Conservation (phyloP, 2,888 invertebrate genomes). For the Parnassius glacialis region DNA sequence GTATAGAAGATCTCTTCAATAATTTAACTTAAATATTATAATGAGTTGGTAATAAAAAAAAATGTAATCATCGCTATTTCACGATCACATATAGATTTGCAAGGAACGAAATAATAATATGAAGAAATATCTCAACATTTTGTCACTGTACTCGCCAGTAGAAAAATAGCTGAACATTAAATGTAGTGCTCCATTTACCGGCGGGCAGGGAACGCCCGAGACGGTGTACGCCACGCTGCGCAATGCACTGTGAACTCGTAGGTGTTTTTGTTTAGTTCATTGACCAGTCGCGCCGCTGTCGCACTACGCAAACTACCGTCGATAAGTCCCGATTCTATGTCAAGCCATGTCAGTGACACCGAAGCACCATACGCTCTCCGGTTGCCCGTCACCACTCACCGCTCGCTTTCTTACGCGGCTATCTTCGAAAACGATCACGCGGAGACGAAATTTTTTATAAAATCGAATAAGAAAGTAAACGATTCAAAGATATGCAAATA, state of each 20-base stretch:
- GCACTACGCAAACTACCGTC: conserved; percentile 74
- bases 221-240: conserved; percentile 32
- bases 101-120: too few relatives aligned
- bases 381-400: conserved; percentile 12
- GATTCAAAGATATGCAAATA: too few relatives aligned
- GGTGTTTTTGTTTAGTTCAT: conserved; percentile 79
- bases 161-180: conserved; percentile 5
- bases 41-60: too few relatives aligned
- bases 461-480: too few relatives aligned
- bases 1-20: too few relatives aligned
- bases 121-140: too few relatives aligned
- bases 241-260: conserved; percentile 52
- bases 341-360: conserved; percentile 69
- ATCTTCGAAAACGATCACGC: conserved; percentile 20
- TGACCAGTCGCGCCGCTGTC: conserved; percentile 67
- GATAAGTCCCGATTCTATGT: conserved; percentile 75
- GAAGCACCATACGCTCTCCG: conserved; percentile 37
- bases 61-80: too few relatives aligned
- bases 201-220: conserved; percentile 30
- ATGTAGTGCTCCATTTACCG: conserved; percentile 27
- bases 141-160: too few relatives aligned
- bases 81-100: too few relatives aligned
- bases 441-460: conserved; percentile 1
- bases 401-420: conserved; percentile 25
- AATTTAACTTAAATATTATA: too few relatives aligned